phyloP scores from a whole-genome alignment of 1,140 invertebrate genomes.

The Bombus difficillimus region DNA sequence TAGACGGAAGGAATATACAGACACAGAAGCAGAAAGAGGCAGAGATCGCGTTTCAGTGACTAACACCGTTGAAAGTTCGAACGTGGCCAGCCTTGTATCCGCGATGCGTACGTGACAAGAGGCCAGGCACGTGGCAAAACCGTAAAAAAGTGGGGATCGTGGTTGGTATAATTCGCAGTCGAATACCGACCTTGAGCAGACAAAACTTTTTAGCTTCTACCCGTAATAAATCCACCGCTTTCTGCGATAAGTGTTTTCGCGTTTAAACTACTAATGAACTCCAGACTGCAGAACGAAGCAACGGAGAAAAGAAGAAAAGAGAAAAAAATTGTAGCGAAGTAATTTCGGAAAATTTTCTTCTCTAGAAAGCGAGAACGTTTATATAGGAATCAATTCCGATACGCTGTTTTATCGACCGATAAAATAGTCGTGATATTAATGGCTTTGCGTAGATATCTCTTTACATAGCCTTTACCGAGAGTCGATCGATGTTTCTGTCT shows the following conservation, averaged over 20 bases:
- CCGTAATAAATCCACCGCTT: not conserved
- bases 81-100: not conserved
- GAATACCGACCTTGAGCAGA: not conserved
- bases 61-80: not conserved
- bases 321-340: not conserved
- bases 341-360: not conserved
- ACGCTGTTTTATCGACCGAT: not conserved
- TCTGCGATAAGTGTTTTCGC: not conserved
- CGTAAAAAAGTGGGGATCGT: conserved; percentile 5
- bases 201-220: not conserved
- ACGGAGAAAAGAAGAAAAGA: not conserved
- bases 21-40: not conserved
- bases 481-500: not conserved
- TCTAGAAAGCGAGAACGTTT: not conserved
- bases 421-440: not conserved
- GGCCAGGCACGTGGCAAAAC: not conserved
- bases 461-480: not conserved
- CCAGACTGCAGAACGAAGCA: no score
- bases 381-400: not conserved
- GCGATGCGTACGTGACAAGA: not conserved
- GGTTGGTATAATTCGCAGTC: not conserved
- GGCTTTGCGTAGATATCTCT: not conserved
- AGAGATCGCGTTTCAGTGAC: not conserved
- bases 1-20: not conserved
- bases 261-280: not conserved